Evolutionary conservation across 2,113 vertebrate genomes (phyloP).

Genomic region (Entelurus aequoreus): DNA sequence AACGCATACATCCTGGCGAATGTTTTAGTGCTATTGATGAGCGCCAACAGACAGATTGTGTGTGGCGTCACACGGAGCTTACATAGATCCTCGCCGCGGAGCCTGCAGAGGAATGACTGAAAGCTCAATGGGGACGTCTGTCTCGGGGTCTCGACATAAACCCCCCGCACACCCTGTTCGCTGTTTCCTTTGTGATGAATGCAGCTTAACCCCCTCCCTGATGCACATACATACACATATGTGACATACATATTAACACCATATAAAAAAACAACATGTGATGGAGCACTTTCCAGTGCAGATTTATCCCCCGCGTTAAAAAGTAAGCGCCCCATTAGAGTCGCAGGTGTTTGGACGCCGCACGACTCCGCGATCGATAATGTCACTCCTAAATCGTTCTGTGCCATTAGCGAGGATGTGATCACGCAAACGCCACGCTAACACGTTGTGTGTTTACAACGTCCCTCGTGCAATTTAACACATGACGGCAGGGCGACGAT

Average conservation of each 20-base stretch:
- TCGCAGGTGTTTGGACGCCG: conserved; percentile 67
- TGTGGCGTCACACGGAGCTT: conserved; percentile 56
- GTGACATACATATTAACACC: conserved; percentile 71
- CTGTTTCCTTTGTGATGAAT: conserved; percentile 51
- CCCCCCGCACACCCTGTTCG: conserved; percentile 33
- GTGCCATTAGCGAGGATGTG: conserved; percentile 63
- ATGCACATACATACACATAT: conserved; percentile 51
- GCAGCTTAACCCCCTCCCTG: conserved; percentile 14
- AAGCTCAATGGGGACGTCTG: conserved; percentile 65
- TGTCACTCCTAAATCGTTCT: conserved; percentile 64
- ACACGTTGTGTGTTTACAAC: conserved; percentile 50
- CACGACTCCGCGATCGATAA: conserved; percentile 68
- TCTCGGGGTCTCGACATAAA: conserved; percentile 47
- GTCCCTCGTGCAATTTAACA: conserved; percentile 63
- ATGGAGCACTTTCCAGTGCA: conserved; percentile 58
- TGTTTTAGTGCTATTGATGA: conserved; percentile 61
- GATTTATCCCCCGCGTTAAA: conserved; percentile 72
- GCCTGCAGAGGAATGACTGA: conserved; percentile 65
- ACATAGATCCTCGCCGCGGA: conserved; percentile 62
- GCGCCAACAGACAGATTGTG: conserved; percentile 57
- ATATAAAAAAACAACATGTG: conserved; percentile 64
- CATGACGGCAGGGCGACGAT: conserved; percentile 66
- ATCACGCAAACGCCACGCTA: conserved; percentile 22
- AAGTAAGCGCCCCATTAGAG: conserved; percentile 74
- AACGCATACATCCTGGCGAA: conserved; percentile 63